phyloP scores from a whole-genome alignment of 2,888 invertebrate genomes.

The Athrips mouffetella region DNA sequence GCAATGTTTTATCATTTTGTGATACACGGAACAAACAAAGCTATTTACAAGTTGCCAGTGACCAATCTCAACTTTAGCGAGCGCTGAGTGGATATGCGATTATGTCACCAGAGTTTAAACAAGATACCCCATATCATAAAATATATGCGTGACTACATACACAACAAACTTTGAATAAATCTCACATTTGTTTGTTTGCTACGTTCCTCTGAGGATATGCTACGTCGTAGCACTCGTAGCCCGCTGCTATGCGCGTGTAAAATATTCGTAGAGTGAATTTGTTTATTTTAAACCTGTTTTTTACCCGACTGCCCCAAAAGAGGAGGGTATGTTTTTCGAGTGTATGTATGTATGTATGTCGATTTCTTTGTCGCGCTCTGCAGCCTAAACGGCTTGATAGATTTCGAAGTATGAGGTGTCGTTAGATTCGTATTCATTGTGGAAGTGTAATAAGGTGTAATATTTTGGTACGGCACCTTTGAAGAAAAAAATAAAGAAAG shows the following conservation, averaged over 20 bases:
- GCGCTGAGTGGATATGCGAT: background rate
- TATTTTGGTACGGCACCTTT: too few species aligned
- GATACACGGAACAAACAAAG: constrained; percentile 18
- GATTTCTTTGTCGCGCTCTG: too few species aligned
- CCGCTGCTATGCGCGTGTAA: too few species aligned
- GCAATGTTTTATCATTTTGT: constrained; percentile 21
- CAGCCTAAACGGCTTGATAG: too few species aligned
- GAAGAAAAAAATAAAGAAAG: too few species aligned
- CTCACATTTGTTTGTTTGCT: background rate
- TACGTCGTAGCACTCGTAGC: background rate
- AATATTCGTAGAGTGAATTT: background rate
- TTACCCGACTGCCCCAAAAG: too few species aligned
- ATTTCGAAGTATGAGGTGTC: too few species aligned
- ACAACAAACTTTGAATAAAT: background rate
- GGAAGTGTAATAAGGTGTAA: too few species aligned
- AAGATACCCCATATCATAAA: background rate
- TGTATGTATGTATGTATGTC: too few species aligned
- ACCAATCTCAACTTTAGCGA: constrained; percentile 9
- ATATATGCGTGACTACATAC: background rate
- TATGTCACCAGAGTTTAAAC: background rate
- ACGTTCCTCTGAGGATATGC: background rate
- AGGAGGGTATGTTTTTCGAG: too few species aligned
- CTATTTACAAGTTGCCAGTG: constrained; percentile 17
- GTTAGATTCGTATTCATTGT: too few species aligned
- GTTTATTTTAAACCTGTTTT: too few species aligned